phyloP scores from a whole-genome alignment of 2,113 vertebrate genomes.

The Tapirus terrestris region DNA sequence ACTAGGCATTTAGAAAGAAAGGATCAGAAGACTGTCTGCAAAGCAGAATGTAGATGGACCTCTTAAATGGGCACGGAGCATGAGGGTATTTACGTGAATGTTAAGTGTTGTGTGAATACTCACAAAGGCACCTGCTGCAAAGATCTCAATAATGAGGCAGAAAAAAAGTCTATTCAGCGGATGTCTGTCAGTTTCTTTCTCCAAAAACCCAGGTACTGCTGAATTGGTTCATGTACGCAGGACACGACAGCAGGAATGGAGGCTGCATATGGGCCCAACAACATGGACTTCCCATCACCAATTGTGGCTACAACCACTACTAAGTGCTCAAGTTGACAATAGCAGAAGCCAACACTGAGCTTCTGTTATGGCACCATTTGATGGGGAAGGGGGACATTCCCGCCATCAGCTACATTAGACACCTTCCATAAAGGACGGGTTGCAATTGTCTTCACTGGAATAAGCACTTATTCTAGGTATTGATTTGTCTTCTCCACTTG shows the following conservation, averaged over 20 bases:
- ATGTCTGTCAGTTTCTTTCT: not conserved
- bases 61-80: not conserved
- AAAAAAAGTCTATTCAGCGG: not conserved
- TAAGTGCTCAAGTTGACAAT: not conserved
- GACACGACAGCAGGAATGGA: not conserved
- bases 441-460: not conserved
- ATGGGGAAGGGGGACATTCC: not conserved
- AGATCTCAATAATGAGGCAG: not conserved
- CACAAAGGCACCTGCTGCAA: not conserved
- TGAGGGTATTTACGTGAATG: not conserved
- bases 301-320: accelerated
- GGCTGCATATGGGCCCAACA: not conserved
- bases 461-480: not conserved
- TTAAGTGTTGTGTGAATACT: not conserved
- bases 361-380: not conserved
- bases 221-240: not conserved
- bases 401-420: not conserved
- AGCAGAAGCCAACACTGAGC: not conserved
- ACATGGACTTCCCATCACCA: not conserved
- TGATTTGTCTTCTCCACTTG: not conserved
- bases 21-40: not conserved
- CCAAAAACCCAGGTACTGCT: not conserved
- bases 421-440: not conserved
- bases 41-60: not conserved
- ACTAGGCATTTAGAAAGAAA: conserved; percentile 10